Conservation (phyloP, 2,113 vertebrate genomes). For the Eudorcas thomsonii region DNA sequence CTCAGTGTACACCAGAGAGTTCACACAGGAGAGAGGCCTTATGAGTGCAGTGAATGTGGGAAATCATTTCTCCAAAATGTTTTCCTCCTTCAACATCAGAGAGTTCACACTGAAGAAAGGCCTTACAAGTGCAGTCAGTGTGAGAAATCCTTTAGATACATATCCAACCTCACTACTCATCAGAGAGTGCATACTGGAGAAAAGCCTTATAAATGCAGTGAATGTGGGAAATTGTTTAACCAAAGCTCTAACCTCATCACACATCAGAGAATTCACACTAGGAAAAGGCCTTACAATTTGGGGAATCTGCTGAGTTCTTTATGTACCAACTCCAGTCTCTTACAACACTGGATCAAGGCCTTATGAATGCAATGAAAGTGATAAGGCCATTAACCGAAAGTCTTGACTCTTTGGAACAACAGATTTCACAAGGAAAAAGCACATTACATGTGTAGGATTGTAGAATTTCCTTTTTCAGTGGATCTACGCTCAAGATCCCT, state of each 20-base stretch:
- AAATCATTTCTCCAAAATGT: too few relatives aligned
- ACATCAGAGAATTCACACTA: not conserved
- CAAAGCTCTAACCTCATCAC: not conserved
- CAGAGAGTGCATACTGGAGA: not conserved
- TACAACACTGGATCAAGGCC: not conserved
- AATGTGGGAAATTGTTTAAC: slow-evolving; percentile 1
- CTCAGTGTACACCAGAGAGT: too few relatives aligned
- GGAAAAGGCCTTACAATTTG: not conserved
- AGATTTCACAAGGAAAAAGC: not conserved
- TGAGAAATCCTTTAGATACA: too few relatives aligned
- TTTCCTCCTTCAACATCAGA: too few relatives aligned
- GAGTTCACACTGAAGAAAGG: not conserved
- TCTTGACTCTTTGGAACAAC: not conserved
- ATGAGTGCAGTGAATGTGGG: too few relatives aligned
- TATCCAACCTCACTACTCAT: too few relatives aligned
- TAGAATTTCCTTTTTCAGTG: not conserved
- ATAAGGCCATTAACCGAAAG: not conserved
- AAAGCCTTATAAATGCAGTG: not conserved
- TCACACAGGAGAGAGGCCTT: too few relatives aligned
- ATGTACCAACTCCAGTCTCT: not conserved
- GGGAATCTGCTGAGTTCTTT: not conserved
- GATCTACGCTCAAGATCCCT: not conserved
- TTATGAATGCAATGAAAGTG: not conserved
- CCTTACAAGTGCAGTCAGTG: too few relatives aligned
- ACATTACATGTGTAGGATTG: not conserved